Base-by-base conservation (phyloP, 1,140 invertebrate genomes). In the Bombus fervidus region DNA sequence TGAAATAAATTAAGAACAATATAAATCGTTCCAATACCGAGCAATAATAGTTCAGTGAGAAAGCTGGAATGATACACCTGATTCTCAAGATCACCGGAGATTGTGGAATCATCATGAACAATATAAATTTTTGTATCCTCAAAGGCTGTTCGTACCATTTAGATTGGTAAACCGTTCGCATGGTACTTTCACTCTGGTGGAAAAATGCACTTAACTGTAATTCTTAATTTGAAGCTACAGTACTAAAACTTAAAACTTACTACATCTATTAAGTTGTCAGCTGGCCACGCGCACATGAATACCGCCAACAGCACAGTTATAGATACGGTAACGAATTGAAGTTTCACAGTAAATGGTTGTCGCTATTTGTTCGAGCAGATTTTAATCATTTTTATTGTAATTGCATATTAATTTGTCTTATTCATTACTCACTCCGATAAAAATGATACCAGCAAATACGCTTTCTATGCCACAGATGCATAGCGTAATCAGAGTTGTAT, bases 271-370 rank as follows among this genome's bases (percentile, higher is more conserved):
- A 93, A 57, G 4, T 86, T 69, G 59, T 93, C 91, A 4, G 91
- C 89, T 47, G 92, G 91, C 88, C 85, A 91, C 0, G 89, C 81
- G 47, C 88, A 92, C 76, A 91, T 88, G 66, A 92, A 91, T 3
- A 92, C 87, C 41, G 90, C 91, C 3, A 89, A 6, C 10, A 83
- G 78, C 13, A 86, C 86, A 41, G 85, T 86, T 8, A 59, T 25
- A 18, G 74, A 64, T 37, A 91, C 81, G 6, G 86, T 72, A 3
- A 84, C 6, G 31, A 88, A 87, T 12, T 91, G 91, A 5, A 90
- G 13, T 57, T 92, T 92, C 4, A 91, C 81, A 10, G 85, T 31
- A 18, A 91, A 5, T 13, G 87, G 22, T 57, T 59, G 66, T 9
- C 18, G 6, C 87, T 89, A 22, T 62, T 59, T 5, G n/a, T 71